Percentiles rank a stretch among this genome's conserved stretches.
Evolutionary conservation across 2,113 vertebrate genomes (phyloP).

Genomic region (Gymnogyps californianus): DNA sequence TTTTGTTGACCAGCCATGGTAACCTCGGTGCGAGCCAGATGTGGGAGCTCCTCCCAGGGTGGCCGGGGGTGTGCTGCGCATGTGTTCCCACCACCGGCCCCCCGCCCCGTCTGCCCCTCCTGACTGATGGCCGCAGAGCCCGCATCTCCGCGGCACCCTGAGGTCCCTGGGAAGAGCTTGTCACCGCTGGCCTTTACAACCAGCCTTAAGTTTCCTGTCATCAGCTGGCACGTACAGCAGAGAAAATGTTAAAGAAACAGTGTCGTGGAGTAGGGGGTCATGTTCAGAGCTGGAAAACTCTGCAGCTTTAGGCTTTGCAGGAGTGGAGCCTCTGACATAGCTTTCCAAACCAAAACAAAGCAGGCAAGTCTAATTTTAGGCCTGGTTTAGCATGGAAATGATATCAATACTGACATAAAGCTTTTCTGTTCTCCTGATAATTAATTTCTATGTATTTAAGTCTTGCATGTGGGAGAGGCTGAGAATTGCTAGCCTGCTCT

Average conservation of each 20-base stretch:
- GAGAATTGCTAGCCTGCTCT: neutral
- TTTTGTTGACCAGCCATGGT: constrained; percentile 55
- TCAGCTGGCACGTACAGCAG: rapidly evolving
- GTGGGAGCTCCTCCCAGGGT: neutral
- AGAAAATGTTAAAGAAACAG: neutral
- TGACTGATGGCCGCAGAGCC: rapidly evolving
- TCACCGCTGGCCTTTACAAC: neutral
- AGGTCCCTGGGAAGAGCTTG: neutral
- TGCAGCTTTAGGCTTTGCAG: neutral
- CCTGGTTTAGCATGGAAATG: constrained; percentile 18
- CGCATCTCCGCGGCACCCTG: rapidly evolving
- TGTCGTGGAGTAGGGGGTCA: rapidly evolving
- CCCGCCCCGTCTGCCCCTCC: rapidly evolving
- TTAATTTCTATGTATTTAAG: neutral
- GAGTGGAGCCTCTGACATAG: neutral
- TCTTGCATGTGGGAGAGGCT: neutral
- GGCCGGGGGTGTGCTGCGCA: rapidly evolving
- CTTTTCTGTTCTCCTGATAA: neutral
- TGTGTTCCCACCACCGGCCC: rapidly evolving
- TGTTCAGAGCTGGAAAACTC: neutral
- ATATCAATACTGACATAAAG: constrained; percentile 1
- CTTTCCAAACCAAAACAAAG: constrained; percentile 44
- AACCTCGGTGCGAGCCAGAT: neutral
- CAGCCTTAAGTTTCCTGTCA: neutral
- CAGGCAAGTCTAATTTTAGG: constrained; percentile 41